Evolutionary conservation across 2,113 vertebrate species (phyloP).

Genomic region (Aegithalos caudatus): DNA sequence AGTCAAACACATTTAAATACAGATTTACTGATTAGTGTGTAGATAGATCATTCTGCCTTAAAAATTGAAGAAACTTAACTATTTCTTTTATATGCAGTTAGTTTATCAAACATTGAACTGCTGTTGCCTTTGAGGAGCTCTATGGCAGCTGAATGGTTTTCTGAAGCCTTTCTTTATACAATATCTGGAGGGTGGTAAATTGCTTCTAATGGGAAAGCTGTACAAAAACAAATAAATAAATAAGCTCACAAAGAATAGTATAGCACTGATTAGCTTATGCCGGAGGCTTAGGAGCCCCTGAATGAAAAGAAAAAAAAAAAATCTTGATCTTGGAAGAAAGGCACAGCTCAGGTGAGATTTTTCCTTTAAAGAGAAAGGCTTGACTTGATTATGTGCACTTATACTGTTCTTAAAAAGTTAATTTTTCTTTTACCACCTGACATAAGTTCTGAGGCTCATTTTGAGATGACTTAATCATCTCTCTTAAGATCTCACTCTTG

Average conservation of each 20-base stretch:
- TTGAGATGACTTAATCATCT: not conserved
- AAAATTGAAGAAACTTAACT: not conserved
- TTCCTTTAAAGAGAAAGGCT: not conserved
- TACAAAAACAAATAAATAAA: not conserved
- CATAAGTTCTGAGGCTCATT: not conserved
- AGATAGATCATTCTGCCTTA: not conserved
- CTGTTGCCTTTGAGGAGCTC: conserved; percentile 13
- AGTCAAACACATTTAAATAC: not conserved
- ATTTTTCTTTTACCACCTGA: not conserved
- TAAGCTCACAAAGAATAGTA: not conserved
- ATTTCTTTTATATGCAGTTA: not conserved
- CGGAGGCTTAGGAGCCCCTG: not conserved
- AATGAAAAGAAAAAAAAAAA: not conserved
- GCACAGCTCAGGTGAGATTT: not conserved
- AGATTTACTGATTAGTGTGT: not conserved
- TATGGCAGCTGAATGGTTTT: not conserved
- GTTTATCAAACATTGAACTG: not conserved
- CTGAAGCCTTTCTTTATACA: not conserved
- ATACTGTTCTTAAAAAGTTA: not conserved
- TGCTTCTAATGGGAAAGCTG: not conserved
- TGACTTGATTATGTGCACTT: not conserved
- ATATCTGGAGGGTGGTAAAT: not conserved
- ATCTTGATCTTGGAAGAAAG: not conserved
- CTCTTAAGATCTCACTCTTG: not conserved
- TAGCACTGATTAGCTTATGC: not conserved